Conservation (phyloP, 2,888 invertebrate genomes). For the Athalia cordata region DNA sequence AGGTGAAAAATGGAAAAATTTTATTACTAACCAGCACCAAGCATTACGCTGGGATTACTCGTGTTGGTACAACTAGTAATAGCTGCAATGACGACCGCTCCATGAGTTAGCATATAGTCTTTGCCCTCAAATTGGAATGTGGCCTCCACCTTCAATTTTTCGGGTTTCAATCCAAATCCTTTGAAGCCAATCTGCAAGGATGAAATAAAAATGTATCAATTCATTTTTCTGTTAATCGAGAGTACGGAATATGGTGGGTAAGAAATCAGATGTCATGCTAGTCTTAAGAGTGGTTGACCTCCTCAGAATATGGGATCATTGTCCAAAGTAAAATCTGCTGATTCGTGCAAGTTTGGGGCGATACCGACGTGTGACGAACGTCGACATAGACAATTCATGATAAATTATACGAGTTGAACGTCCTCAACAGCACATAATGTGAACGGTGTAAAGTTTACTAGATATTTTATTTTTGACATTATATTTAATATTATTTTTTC, state of each 20-base stretch:
- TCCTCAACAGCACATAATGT: constrained; percentile 22
- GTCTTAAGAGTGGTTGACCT: constrained; percentile 19
- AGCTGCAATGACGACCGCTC: constrained; percentile 97
- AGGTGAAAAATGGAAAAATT: constrained; percentile 1
- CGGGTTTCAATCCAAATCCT: constrained; percentile 87
- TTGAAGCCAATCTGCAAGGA: constrained; percentile 88
- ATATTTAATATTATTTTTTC: neutral
- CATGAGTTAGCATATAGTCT: constrained; percentile 88
- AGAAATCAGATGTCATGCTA: neutral
- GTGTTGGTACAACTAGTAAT: constrained; percentile 99
- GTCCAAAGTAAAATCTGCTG: constrained; percentile 42
- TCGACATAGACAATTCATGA: constrained; percentile 25
- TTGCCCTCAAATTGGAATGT: constrained; percentile 89
- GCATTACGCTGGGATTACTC: constrained; percentile 98
- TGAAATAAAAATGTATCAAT: no score
- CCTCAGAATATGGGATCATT: constrained; percentile 21
- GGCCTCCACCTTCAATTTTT: constrained; percentile 79
- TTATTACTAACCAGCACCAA: constrained; percentile 87
- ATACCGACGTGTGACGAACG: constrained; percentile 14
- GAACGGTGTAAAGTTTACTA: neutral
- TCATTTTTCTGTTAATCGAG: no score
- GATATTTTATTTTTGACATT: neutral
- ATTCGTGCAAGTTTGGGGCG: constrained; percentile 14
- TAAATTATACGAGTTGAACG: constrained; percentile 33
- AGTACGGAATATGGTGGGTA: no score